phyloP scores from a whole-genome alignment of 2,113 vertebrate genomes.

The Tachysurus fulvidraco region DNA sequence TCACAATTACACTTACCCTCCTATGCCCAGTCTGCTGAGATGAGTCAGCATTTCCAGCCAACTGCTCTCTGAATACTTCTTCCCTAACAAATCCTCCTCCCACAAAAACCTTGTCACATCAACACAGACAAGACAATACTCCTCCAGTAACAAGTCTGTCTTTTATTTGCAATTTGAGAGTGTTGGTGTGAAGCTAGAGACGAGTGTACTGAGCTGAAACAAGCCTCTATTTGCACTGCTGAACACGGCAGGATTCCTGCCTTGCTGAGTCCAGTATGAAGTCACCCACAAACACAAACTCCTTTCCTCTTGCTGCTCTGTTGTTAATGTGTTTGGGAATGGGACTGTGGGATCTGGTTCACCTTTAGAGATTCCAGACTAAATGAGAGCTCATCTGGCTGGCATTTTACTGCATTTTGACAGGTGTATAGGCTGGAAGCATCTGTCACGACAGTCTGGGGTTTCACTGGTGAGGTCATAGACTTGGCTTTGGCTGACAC shows the following conservation, averaged over 20 bases:
- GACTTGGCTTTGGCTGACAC: background rate
- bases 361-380: background rate
- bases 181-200: constrained; percentile 4
- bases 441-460: background rate
- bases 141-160: background rate
- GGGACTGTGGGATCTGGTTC: background rate
- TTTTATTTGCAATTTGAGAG: constrained; percentile 5
- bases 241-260: constrained; percentile 14
- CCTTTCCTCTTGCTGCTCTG: background rate
- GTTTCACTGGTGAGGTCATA: background rate
- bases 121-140: background rate
- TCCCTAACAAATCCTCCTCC: background rate
- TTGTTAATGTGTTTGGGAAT: background rate
- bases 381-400: background rate
- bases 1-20: constrained; percentile 60
- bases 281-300: background rate
- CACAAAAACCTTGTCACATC: constrained; percentile 30
- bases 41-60: constrained; percentile 68
- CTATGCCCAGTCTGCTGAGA: constrained; percentile 47
- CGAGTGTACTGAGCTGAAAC: constrained; percentile 32
- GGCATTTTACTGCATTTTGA: background rate
- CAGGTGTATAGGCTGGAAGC: background rate
- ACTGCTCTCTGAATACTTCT: constrained; percentile 62
- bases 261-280: constrained; percentile 11
- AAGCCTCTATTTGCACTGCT: constrained; percentile 19